Conservation (phyloP, 2,113 vertebrate species). For the Urocolius indicus region DNA sequence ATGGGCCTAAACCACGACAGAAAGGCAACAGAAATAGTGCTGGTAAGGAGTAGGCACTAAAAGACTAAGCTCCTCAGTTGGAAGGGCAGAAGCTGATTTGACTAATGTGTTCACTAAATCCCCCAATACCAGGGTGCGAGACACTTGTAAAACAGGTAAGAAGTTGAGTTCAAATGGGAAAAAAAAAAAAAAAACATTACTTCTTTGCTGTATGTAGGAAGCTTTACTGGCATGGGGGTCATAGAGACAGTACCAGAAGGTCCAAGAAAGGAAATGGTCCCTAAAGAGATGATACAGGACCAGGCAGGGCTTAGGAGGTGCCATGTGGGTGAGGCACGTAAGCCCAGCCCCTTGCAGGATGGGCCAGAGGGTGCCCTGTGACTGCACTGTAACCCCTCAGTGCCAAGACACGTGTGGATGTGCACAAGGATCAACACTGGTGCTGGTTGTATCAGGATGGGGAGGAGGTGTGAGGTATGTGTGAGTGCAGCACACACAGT, state of each 20-base stretch:
- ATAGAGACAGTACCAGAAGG: background rate
- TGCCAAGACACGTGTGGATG: fast-evolving
- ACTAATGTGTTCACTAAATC: background rate
- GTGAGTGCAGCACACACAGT: fast-evolving
- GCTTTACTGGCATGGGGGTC: background rate
- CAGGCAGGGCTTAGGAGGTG: background rate
- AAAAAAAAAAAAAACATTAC: background rate
- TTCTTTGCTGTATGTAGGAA: background rate
- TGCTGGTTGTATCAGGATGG: fast-evolving
- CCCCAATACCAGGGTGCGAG: background rate
- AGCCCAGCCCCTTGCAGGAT: background rate
- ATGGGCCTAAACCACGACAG: too few species aligned
- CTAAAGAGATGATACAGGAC: background rate
- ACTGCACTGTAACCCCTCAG: background rate
- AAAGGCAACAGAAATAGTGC: fast-evolving
- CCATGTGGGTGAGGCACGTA: background rate
- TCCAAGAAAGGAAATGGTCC: background rate
- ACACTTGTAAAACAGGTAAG: background rate
- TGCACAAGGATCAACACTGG: fast-evolving
- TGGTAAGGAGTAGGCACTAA: background rate
- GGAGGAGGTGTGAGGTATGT: fast-evolving
- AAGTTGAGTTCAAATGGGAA: background rate
- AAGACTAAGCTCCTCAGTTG: background rate
- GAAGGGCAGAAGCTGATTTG: background rate
- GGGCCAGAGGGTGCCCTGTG: background rate